phyloP scores from a whole-genome alignment of 1,140 invertebrate species.

The Drosophila cardini region DNA sequence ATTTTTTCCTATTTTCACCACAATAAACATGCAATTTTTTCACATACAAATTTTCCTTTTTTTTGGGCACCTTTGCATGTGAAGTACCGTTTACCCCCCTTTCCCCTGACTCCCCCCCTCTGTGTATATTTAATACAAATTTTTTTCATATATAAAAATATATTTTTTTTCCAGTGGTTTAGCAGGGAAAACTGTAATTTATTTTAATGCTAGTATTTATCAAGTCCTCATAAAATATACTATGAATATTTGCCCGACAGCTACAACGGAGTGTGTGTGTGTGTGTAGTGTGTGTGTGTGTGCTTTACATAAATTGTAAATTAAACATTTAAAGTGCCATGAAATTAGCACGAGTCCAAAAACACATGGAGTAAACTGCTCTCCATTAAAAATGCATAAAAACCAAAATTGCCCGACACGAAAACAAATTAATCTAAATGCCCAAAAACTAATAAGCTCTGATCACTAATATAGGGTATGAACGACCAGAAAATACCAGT shows the following conservation, averaged over 20 bases:
- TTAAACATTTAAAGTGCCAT: slow-evolving; percentile 83
- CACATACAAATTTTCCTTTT: slow-evolving; percentile 30
- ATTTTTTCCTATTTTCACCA: slow-evolving; percentile 34
- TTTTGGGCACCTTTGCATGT: slow-evolving; percentile 52
- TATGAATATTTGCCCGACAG: slow-evolving; percentile 42
- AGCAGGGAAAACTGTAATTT: slow-evolving; percentile 75
- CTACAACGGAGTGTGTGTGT: slow-evolving; percentile 36
- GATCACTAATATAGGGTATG: not conserved
- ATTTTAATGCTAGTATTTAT: slow-evolving; percentile 84
- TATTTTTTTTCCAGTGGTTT: slow-evolving; percentile 32
- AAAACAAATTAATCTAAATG: slow-evolving; percentile 71
- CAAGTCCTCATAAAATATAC: slow-evolving; percentile 45
- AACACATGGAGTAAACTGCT: slow-evolving; percentile 64
- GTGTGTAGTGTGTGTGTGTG: slow-evolving; percentile 47
- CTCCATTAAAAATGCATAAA: slow-evolving; percentile 76
- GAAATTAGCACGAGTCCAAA: slow-evolving; percentile 67
- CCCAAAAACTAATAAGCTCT: slow-evolving; percentile 56
- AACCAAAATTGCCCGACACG: slow-evolving; percentile 52
- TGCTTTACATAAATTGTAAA: slow-evolving; percentile 80
- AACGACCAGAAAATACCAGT: slow-evolving; percentile 3
- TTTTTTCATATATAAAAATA: slow-evolving; percentile 14
- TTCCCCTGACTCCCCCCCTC: not conserved
- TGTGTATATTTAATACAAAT: slow-evolving; percentile 68
- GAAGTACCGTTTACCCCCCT: slow-evolving; percentile 43
- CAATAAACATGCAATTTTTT: slow-evolving; percentile 57